Evolutionary conservation across 2,113 vertebrate species (phyloP).

Genomic region (Sinocyclocheilus anophthalmus): DNA sequence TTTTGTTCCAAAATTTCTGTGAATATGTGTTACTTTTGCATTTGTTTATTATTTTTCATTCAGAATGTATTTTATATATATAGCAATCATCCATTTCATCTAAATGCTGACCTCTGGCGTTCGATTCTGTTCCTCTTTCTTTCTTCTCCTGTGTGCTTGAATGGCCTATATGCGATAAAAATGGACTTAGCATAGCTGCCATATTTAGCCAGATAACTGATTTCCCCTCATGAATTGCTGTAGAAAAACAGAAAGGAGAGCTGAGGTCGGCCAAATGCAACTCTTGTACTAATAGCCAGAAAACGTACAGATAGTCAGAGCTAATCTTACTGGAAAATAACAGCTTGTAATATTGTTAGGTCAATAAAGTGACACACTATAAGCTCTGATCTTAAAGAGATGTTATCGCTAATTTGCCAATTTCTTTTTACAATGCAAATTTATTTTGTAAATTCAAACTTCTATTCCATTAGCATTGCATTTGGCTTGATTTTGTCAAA

Average conservation of each 20-base stretch:
- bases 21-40: not conserved
- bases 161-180: conserved; percentile 70
- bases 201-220: conserved; percentile 66
- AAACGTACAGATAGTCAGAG: not conserved
- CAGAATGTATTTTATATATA: not conserved
- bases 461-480: not conserved
- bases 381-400: not conserved
- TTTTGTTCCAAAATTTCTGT: not conserved
- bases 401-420: too few species aligned
- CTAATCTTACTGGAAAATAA: not conserved
- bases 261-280: not conserved
- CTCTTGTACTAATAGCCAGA: not conserved
- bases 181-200: conserved; percentile 65
- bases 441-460: too few species aligned
- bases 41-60: conserved; percentile 2
- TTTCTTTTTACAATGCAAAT: too few species aligned
- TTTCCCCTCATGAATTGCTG: conserved; percentile 58
- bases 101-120: not conserved
- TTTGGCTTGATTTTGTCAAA: not conserved
- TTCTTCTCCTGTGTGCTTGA: conserved; percentile 45
- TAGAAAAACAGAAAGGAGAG: conserved; percentile 47
- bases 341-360: not conserved
- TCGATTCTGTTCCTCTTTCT: conserved; percentile 2
- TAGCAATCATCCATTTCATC: not conserved
- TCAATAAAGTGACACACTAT: not conserved